Base-by-base conservation (phyloP, 1,140 invertebrate genomes). In the Halictus rubicundus region DNA sequence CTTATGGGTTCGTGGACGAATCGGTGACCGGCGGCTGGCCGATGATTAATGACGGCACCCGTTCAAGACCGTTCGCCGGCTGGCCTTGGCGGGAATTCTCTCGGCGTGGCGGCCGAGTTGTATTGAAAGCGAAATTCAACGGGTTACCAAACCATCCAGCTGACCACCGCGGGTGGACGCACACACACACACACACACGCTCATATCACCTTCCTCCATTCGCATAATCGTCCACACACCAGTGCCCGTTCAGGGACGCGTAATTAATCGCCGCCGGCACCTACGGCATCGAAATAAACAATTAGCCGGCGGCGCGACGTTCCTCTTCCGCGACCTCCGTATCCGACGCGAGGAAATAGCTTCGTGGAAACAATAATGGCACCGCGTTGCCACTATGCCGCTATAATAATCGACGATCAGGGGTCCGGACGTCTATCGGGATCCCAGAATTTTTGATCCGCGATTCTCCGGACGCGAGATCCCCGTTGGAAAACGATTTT, bases 71-170 rank as follows among this genome's bases (percentile, higher is more conserved):
- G 89, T 79, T 57, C 66, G 82, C 82, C 80, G 82, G 88, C 88
- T 88, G 87, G 89, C 90, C 90, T 91, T 91, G 89, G 84, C 83
- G 82, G 80, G 59, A 76, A 80, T 80, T 80, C 73, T 76, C 85
- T 81, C 82, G 83, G 4, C 54, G 54, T 9, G 49, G 21, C 49
- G 83, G 79, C 72, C 75, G 85, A 88, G 89, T 88, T 52, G 71
- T 52, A 66, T 79, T 66, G 70, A 87, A 89, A 88, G 88, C 86
- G 89, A 91, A 91, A 91, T 88, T 81, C 84, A 85, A 82, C 68
- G 74, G 78, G 80, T 89, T 91, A 89, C 86, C 86, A 89, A 89
- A 90, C 78, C n/a, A 54, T 9, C 42, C 49, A n/a, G n/a, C 10
- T 12, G 25, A 7, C 3, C 32, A 54, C 21, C 8, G 27, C 4